Conservation (phyloP, 2,113 vertebrate genomes). For the Sitta europaea region DNA sequence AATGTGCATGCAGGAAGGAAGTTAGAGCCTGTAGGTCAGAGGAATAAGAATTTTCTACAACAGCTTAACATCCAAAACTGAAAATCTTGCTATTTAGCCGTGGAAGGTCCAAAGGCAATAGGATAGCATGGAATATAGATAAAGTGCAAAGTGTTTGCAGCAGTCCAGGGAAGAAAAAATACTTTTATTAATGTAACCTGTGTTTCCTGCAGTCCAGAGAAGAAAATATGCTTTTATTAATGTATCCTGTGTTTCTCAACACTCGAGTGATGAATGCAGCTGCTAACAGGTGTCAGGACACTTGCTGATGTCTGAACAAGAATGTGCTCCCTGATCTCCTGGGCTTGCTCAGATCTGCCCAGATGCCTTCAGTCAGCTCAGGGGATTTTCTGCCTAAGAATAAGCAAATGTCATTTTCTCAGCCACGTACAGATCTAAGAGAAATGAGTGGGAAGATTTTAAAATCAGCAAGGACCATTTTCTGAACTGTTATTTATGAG, state of each 20-base stretch:
- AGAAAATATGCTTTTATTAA: neutral
- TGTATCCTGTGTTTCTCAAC: neutral
- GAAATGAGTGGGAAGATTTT: neutral
- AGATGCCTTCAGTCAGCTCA: accelerated
- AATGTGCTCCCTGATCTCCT: neutral
- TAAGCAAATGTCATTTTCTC: neutral
- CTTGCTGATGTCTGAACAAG: neutral
- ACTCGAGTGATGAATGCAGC: neutral
- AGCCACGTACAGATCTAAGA: neutral
- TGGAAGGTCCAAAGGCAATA: neutral
- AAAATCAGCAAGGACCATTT: neutral
- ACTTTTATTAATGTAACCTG: neutral
- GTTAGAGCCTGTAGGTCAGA: neutral
- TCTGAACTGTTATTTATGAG: neutral
- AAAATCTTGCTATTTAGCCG: neutral
- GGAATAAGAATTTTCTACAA: neutral
- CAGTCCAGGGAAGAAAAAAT: neutral
- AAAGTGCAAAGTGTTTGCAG: neutral
- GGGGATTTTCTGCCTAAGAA: neutral
- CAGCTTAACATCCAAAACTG: neutral
- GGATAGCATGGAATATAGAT: neutral
- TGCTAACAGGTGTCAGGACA: neutral
- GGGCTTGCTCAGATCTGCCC: neutral
- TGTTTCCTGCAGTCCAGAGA: neutral
- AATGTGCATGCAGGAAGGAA: neutral